A percentile compares a stretch with the other conserved stretches of the same genome.
These are phyloP conservation scores for Coccyzus lansbergi DNA, from an alignment of 2,797 vertebrate species.

Conservation along the genomic window DNA sequence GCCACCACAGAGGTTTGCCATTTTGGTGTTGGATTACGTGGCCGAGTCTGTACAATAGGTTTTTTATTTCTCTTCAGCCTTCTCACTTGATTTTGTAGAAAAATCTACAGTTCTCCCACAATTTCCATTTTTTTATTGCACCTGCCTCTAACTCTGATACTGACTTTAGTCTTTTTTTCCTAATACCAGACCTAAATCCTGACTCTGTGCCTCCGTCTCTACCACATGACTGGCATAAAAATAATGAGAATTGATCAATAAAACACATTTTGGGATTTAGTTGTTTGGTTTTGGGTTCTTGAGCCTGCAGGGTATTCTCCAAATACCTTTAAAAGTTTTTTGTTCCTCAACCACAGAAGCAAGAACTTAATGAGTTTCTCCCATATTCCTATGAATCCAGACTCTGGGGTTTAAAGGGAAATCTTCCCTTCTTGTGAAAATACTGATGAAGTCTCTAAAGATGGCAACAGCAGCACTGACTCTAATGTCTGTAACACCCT, in stretches of 20 bases:
- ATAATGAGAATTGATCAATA: neutral
- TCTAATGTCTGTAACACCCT: neutral
- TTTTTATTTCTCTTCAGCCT: neutral
- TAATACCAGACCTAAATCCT: neutral
- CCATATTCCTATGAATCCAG: neutral
- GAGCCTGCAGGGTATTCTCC: neutral
- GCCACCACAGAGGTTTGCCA: neutral
- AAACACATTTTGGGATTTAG: neutral
- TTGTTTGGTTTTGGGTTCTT: neutral
- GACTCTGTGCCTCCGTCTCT: neutral
- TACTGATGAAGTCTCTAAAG: neutral
- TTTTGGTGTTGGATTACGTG: accelerated
- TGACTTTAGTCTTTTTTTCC: neutral
- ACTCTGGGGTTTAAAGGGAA: neutral
- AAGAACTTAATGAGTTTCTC: neutral
- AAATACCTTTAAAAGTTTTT: neutral
- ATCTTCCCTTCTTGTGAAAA: neutral
- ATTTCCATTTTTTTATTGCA: neutral
- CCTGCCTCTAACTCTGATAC: neutral
- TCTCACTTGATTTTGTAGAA: neutral
- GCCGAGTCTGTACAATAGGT: neutral
- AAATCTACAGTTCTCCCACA: neutral
- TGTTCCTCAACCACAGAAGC: neutral
- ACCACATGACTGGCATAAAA: neutral
- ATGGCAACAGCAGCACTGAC: neutral